Evolutionary conservation across 1,140 invertebrate genomes (phyloP), one percentile per base, ranked within the genome.

Genomic region (Lutraria rhynchaena): DNA sequence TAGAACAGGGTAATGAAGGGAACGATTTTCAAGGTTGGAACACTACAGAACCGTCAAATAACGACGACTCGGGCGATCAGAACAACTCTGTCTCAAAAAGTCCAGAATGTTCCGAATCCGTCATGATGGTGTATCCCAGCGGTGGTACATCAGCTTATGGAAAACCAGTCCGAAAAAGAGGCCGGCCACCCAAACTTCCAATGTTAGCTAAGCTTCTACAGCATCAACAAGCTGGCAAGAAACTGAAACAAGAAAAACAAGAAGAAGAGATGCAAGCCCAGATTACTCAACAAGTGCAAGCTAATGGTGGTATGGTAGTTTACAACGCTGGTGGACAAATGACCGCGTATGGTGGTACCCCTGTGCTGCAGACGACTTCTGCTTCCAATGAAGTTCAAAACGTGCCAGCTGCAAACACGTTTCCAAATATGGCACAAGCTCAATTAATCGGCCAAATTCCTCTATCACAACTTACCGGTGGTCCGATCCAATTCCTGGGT

Each of bases 91-190:
- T 53, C 35, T 51, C 58, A 17, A 78, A 44, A 49, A 61, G 76
- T 5, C 44, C 77, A 0, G 65, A 83, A 13, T 53, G 78, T 4
- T 81, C 82, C 2, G 83, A 87, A 65, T 85, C 88, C 7, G 82
- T 88, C 22, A 89, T 89, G 86, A 87, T 89, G 85, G 86, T 89
- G 2, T 89, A 89, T 58, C 88, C 88, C 0, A 87, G 87, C 53
- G 70, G 75, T 1, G 77, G 82, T 9, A 60, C 85, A 27, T 80
- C 71, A 22, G 75, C 77, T 35, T 29, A 82, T 17, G 87, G 85
- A 1, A 88, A 89, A 49, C 87, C 87, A 2, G 84, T 84, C 2
- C 44, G 88, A 60, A 85, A 85, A 65, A 73, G 89, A 33, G 89
- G 89, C 0, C 81, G 89, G 41, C 89, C 89, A 3, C 89, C 89